Evolutionary conservation across 2,797 vertebrate genomes (phyloP), one percentile per base, ranked within the genome.

Genomic region (Podarcis siculus): DNA sequence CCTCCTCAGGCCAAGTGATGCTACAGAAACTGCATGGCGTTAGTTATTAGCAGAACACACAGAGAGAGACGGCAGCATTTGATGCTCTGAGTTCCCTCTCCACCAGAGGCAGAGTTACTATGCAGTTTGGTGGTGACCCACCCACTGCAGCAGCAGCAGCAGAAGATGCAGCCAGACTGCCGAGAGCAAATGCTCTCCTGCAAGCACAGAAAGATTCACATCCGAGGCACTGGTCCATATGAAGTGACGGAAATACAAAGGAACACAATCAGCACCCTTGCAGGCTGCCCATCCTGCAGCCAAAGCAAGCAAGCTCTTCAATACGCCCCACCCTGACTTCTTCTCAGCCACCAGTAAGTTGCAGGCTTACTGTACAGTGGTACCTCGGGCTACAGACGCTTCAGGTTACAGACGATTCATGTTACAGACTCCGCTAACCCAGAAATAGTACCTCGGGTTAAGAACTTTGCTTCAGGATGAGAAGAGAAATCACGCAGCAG

Each of bases 121-220:
- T 89, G 83, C 86, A 86, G 75, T 72, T 89, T 88, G 4, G 89
- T 95, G 94, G 90, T 95, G 94, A 91, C 91, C 95, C 92, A 92
- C 83, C 79, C 90, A 89, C 93, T 94, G 91, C 92, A 90, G 93
- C 85, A 90, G 94, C 90, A 91, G 90, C 35, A 72, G 88, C 91
- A 85, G 89, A 87, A 89, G 89, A 89, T 91, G 90, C 88, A 86
- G 92, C 45, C 86, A 3, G 32, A 87, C 88, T 89, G 81, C 88
- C 66, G 72, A 79, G 79, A 89, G 86, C 37, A 15, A 81, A 86
- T 2, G 64, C 80, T 92, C 87, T 87, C 76, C 64, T 0, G 87
- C 35, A 45, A 93, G 88, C 27, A 21, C 83, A 39, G 78, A 66
- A 27, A 64, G 83, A 58, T 17, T 12, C 30, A 66, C 32, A 39